These are phyloP conservation scores for Pantala flavescens DNA, from an alignment of 1,140 invertebrate genomes.

Conservation along the genomic window DNA sequence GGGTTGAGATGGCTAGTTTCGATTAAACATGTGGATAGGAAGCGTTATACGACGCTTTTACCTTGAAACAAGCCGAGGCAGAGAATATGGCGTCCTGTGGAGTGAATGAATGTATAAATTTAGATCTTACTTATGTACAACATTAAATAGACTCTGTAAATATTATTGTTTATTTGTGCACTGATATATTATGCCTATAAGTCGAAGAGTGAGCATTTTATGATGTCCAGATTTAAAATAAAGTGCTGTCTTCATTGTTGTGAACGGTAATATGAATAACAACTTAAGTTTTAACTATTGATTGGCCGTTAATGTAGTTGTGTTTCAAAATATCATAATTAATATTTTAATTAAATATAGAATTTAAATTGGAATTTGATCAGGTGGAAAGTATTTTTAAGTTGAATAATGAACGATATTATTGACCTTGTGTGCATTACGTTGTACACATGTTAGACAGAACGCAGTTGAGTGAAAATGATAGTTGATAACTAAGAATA, in stretches of 20 bases:
- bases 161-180: too few species aligned
- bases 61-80: conserved; percentile 21
- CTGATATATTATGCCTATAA: not conserved
- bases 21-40: not conserved
- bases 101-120: conserved; percentile 25
- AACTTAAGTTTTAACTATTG: not conserved
- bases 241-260: not conserved
- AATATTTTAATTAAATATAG: too few species aligned
- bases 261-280: not conserved
- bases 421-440: too few species aligned
- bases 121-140: not conserved
- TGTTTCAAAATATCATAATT: too few species aligned
- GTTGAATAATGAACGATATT: too few species aligned
- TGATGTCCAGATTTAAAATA: not conserved
- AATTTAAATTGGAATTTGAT: too few species aligned
- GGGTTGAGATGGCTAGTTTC: conserved; percentile 1
- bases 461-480: too few species aligned
- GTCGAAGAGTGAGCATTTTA: not conserved
- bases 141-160: not conserved
- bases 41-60: conserved; percentile 5
- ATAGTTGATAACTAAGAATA: too few species aligned
- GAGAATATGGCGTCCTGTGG: conserved; percentile 46
- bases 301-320: not conserved
- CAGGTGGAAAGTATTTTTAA: too few species aligned
- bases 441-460: too few species aligned